Percentiles rank a stretch among this genome's conserved stretches.
phyloP scores from a whole-genome alignment of 2,888 invertebrate genomes.

The Drosophila picticornis region DNA sequence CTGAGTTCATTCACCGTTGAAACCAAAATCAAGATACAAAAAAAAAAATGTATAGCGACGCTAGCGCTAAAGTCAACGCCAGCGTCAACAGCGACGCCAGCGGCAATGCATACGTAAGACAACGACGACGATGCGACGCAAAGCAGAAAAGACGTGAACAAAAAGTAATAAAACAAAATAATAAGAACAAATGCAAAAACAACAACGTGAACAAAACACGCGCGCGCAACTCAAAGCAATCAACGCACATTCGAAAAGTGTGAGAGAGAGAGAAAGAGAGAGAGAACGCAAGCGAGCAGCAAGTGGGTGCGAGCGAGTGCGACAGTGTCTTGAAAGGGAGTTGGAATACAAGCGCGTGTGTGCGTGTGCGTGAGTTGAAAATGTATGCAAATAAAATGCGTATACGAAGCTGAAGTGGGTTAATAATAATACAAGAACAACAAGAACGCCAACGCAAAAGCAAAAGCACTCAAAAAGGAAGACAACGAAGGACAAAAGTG shows the following conservation, averaged over 20 bases:
- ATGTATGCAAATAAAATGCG: slow-evolving; percentile 80
- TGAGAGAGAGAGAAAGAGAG: slow-evolving; percentile 10
- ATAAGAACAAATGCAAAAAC: slow-evolving; percentile 65
- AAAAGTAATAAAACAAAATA: slow-evolving; percentile 52
- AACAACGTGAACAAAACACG: slow-evolving; percentile 53
- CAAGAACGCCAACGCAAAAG: slow-evolving; percentile 38
- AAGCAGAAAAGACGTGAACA: slow-evolving; percentile 30
- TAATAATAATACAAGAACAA: slow-evolving; percentile 72
- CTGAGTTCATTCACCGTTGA: slow-evolving; percentile 80
- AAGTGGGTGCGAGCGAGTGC: slow-evolving; percentile 24
- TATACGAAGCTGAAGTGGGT: slow-evolving; percentile 77
- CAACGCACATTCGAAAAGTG: slow-evolving; percentile 61
- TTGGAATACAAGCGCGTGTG: not conserved
- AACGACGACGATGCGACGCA: slow-evolving; percentile 33
- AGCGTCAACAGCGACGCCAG: slow-evolving; percentile 36
- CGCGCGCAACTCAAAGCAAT: slow-evolving; percentile 57
- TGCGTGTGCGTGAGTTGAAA: slow-evolving; percentile 39
- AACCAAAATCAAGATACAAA: slow-evolving; percentile 77
- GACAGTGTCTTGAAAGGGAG: slow-evolving; percentile 24
- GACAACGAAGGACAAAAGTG: slow-evolving; percentile 70
- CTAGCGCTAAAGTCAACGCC: slow-evolving; percentile 24
- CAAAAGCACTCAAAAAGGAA: slow-evolving; percentile 66
- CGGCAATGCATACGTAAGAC: slow-evolving; percentile 66
- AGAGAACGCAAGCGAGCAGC: slow-evolving; percentile 12
- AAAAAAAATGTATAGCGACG: slow-evolving; percentile 30